Evolutionary conservation across 92 coral and sea anemone genomes (phyloP).

Genomic region (Isaurus tuberculatus): DNA sequence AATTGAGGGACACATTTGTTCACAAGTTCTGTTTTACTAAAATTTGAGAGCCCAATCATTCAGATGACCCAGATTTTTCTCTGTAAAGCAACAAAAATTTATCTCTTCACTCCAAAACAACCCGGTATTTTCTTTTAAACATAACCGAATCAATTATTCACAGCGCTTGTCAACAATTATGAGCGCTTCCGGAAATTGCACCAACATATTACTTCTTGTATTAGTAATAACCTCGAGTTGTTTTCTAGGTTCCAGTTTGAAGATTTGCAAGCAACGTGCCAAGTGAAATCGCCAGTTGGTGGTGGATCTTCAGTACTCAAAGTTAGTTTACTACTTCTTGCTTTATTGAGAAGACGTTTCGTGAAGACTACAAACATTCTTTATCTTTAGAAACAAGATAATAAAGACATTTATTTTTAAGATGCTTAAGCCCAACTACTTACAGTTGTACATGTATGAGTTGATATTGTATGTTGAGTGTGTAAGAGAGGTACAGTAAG

Average conservation of each 20-base stretch:
- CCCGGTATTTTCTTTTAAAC: background rate
- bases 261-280: conserved; percentile 79
- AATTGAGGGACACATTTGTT: no score
- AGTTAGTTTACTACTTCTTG: conserved; percentile 33
- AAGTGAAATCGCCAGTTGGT: conserved; percentile 62
- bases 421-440: no score
- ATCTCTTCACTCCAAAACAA: background rate
- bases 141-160: background rate
- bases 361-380: background rate
- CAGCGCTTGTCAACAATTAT: background rate
- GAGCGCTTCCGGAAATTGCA: background rate
- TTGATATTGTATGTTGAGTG: no score
- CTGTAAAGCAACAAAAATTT: background rate
- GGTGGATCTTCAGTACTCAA: conserved; percentile 61
- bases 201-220: background rate
- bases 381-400: no score
- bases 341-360: background rate
- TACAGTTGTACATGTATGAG: no score
- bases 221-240: background rate
- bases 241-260: conserved; percentile 64
- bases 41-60: no score
- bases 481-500: no score
- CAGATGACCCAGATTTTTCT: background rate
- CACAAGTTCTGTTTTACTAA: no score
- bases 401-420: no score